Base-by-base conservation (phyloP, 92 coral and sea anemone species). In the Zoanthus sociatus region DNA sequence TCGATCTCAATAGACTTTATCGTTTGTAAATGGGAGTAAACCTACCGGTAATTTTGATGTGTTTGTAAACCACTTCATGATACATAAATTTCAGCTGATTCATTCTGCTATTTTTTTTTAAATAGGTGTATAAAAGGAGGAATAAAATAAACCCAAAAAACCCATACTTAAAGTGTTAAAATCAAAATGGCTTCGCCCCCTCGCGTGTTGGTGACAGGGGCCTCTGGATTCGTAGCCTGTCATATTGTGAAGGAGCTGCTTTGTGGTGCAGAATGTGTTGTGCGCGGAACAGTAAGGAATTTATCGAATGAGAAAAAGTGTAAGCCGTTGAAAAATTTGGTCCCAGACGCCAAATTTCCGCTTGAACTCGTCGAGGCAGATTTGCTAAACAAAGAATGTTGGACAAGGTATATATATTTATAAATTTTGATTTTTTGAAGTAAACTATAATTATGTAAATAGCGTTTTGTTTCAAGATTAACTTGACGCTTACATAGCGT, bases 121-220 rank as follows among this genome's bases (percentile, higher is more conserved):
- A 5, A 58, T 2, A 18, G 32, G 69, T 63, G 30, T 50, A 50
- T 50, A 7, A 50, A 20, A 4, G 4, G 7, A n/a, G 3, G 69
- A 17, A 63, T 17, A n/a, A 47, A 37, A 44, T 13, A 68, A 83
- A n/a, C 67, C 15, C 63, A n/a, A 12, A 14, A 48, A 21, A 1
- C 4, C 4, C 21, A 46, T 2, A 37, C 42, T 37, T 37, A 37
- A 37, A 37, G 42, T 37, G 42, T 37, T 37, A 46, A 54, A 46
- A 83, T 68, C 18, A 63, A 50, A 30, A 83, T 32, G 45, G 32
- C 66, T 11, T 44, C 42, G 55, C 84, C 75, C 20, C 91, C 95
- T 37, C 94, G 97, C 13, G 97, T 97, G 55, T 85, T 97, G 17
- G 99, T 97, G 4, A 93, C 99, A 5, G 99, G 99, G n/a, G 98